These are phyloP conservation scores for Anarsia innoxiella DNA, from an alignment of 2,888 invertebrate genomes.

Conservation along the genomic window DNA sequence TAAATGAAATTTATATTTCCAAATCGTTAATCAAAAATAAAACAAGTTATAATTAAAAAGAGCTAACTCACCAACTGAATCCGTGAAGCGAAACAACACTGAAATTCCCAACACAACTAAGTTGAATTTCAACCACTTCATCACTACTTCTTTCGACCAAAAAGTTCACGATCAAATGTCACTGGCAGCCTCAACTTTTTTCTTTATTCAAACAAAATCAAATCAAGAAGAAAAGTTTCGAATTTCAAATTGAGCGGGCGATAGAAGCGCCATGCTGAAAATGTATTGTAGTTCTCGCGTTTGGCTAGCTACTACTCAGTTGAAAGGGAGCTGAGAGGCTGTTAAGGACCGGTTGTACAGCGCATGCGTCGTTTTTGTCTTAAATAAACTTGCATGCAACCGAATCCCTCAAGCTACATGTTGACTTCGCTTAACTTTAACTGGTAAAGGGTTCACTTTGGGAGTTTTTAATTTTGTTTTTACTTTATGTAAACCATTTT, in stretches of 20 bases:
- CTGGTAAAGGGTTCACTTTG: no score
- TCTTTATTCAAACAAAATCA: not conserved
- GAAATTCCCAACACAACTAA: slow-evolving; percentile 56
- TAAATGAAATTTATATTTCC: no score
- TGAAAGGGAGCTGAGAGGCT: slow-evolving; percentile 23
- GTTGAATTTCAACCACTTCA: slow-evolving; percentile 45
- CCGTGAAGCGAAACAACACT: slow-evolving; percentile 62
- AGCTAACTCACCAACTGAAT: slow-evolving; percentile 64
- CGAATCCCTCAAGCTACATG: no score
- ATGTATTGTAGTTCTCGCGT: not conserved
- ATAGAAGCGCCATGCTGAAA: not conserved
- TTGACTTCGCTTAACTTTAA: no score
- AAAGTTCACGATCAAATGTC: slow-evolving; percentile 2
- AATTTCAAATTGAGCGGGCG: not conserved
- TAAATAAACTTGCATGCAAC: slow-evolving; percentile 23
- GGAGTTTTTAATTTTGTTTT: no score
- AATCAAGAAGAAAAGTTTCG: slow-evolving; percentile 6
- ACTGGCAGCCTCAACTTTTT: not conserved
- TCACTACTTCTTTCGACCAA: slow-evolving; percentile 38
- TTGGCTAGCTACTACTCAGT: slow-evolving; percentile 1
- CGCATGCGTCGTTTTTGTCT: slow-evolving; percentile 37
- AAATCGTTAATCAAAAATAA: no score
- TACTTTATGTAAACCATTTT: no score
- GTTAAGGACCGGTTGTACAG: slow-evolving; percentile 20
- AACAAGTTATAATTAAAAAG: no score